phyloP scores from a whole-genome alignment of 2,797 vertebrate genomes.

The Taenioides sp. region DNA sequence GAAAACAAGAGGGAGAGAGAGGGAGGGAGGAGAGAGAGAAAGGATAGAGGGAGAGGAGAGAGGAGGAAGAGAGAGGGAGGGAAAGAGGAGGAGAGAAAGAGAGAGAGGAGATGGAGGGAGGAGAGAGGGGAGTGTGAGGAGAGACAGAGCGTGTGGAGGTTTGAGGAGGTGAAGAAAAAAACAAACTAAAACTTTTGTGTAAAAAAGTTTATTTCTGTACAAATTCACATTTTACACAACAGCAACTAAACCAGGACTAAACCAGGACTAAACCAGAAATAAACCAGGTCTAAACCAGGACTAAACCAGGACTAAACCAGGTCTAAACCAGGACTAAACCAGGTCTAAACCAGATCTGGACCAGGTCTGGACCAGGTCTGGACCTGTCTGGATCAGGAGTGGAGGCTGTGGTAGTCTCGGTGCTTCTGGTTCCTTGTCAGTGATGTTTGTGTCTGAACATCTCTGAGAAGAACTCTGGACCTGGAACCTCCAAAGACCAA shows the following conservation, averaged over 20 bases:
- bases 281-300: neutral
- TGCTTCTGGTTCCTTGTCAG: constrained; percentile 87
- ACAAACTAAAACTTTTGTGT: too few species aligned
- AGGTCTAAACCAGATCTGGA: neutral
- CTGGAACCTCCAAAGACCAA: constrained; percentile 86
- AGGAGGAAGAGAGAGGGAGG: too few species aligned
- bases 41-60: too few species aligned
- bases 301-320: neutral
- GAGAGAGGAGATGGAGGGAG: too few species aligned
- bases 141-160: too few species aligned
- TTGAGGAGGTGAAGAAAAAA: too few species aligned
- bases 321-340: neutral
- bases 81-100: too few species aligned
- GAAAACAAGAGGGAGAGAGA: too few species aligned
- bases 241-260: neutral
- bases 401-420: constrained; percentile 74
- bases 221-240: too few species aligned
- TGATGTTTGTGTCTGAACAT: constrained; percentile 88
- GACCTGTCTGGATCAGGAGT: constrained; percentile 24
- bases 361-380: neutral
- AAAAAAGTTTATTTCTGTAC: too few species aligned
- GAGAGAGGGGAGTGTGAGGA: too few species aligned
- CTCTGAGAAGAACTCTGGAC: constrained; percentile 62
- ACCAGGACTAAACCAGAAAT: neutral
- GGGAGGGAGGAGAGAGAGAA: too few species aligned